Evolutionary conservation across 2,797 vertebrate genomes (phyloP), one percentile per base, ranked within the genome.

Genomic region (Centropyge bicolor): DNA sequence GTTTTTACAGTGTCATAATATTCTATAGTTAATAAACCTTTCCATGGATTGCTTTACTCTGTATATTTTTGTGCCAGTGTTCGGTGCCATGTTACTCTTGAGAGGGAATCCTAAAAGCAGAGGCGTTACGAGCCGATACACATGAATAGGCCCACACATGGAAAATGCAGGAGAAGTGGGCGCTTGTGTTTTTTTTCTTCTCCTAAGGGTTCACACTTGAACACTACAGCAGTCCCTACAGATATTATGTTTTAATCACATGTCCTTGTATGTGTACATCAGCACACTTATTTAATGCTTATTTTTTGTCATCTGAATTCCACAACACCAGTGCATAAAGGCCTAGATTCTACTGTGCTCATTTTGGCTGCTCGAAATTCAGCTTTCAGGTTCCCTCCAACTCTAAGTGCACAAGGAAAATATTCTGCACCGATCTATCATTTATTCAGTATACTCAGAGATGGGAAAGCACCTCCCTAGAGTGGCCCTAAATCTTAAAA

Each of bases 391-490:
- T 68, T 80, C 67, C 63, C 38, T 77, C 51, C 6, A 64, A 62
- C 56, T 70, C 55, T 8, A 41, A 70, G 55, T 22, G 22, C 19
- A 64, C 65, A 68, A 55, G 73, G 38, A 73, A 88, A 76, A 83
- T 63, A 85, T 81, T 86, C 81, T 76, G 78, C 78, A 56, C 48
- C 11, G 41, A 36, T 87, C 86, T 31, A 91, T 91, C 79, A 92
- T 87, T 91, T 91, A 90, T 92, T 93, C 71, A 93, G 63, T 54
- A 22, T 40, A 78, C 61, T 57, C 45, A 69, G 78, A 82, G 77
- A 72, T 67, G 56, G 86, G 63, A 86, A 88, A 88, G 68, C 70
- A 82, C 77, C 65, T 88, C 74, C 70, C 64, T 56, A n/a, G 41
- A 85, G 89, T 68, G 62, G 63, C 48, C 46, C 73, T 43, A 67